These are phyloP conservation scores for Anniella stebbinsi DNA, from an alignment of 2,797 vertebrate genomes.

Conservation along the genomic window DNA sequence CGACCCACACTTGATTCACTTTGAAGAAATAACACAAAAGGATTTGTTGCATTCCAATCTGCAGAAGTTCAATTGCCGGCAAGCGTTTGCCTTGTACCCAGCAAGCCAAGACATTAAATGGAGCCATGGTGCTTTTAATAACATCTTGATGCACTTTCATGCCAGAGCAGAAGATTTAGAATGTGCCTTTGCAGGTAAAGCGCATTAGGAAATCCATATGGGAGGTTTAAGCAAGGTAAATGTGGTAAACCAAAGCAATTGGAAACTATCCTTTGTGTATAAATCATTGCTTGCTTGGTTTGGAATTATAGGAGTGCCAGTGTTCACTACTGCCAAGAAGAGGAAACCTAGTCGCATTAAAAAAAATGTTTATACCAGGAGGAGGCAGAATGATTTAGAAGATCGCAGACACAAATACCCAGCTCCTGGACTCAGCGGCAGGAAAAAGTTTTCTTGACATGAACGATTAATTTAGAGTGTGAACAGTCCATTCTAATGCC, in stretches of 20 bases:
- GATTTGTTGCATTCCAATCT: slow-evolving; percentile 25
- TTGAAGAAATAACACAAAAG: slow-evolving; percentile 46
- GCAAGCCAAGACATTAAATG: slow-evolving; percentile 42
- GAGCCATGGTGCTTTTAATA: slow-evolving; percentile 46
- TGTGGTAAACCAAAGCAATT: slow-evolving; percentile 30
- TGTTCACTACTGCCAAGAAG: slow-evolving; percentile 13
- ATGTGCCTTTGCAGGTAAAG: slow-evolving; percentile 37
- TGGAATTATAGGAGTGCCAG: background rate
- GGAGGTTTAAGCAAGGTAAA: background rate
- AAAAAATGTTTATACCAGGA: slow-evolving; percentile 15
- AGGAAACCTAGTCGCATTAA: background rate
- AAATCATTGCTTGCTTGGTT: slow-evolving; percentile 35
- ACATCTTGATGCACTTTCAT: slow-evolving; percentile 35
- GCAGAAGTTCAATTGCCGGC: slow-evolving; percentile 12
- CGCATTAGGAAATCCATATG: slow-evolving; percentile 33
- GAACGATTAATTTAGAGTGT: background rate
- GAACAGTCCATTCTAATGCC: background rate
- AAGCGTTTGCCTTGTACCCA: background rate
- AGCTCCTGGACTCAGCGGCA: background rate
- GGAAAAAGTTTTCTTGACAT: background rate
- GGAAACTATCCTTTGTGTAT: slow-evolving; percentile 9
- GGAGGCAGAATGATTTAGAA: slow-evolving; percentile 34
- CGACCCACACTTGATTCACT: background rate
- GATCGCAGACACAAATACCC: slow-evolving; percentile 33
- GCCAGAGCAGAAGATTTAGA: slow-evolving; percentile 45